Percentiles rank a stretch among this genome's conserved stretches.
Evolutionary conservation across 2,888 invertebrate species (phyloP).

Genomic region (Flexamia atlantica): DNA sequence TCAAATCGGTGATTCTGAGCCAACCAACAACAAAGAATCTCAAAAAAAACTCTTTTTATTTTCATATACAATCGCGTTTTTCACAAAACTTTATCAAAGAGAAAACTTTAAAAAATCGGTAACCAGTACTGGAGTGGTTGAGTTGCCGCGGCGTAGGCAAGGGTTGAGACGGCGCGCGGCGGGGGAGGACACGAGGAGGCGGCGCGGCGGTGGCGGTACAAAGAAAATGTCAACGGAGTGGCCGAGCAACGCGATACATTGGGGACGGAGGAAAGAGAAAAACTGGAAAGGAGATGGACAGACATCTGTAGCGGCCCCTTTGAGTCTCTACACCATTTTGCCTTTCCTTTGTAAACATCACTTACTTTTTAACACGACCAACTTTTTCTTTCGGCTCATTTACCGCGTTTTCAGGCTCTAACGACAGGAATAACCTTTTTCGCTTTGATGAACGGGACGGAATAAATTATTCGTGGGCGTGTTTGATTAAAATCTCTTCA

Average conservation of each 20-base stretch:
- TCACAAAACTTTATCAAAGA: neutral
- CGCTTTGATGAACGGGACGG: neutral
- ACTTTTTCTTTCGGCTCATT: constrained; percentile 19
- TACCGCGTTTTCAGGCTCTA: neutral
- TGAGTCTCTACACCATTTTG: constrained; percentile 6
- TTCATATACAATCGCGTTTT: no score
- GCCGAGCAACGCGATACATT: constrained; percentile 19
- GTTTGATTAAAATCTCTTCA: no score
- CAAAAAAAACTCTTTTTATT: no score
- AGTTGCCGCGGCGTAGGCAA: no score
- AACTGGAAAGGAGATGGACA: neutral
- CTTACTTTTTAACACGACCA: constrained; percentile 20
- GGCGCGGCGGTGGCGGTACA: neutral
- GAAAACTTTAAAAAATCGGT: neutral
- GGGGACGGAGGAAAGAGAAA: neutral
- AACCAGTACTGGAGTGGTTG: neutral
- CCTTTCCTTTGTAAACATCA: constrained; percentile 30
- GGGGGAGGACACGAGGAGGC: neutral
- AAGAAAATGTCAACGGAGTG: constrained; percentile 20
- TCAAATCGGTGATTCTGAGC: no score
- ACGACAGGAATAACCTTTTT: neutral
- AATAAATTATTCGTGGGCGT: no score
- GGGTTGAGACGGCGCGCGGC: no score
- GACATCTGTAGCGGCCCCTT: constrained; percentile 35
- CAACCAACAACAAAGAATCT: no score